Evolutionary conservation across 2,888 invertebrate species (phyloP).

Genomic region (Axea sp.): DNA sequence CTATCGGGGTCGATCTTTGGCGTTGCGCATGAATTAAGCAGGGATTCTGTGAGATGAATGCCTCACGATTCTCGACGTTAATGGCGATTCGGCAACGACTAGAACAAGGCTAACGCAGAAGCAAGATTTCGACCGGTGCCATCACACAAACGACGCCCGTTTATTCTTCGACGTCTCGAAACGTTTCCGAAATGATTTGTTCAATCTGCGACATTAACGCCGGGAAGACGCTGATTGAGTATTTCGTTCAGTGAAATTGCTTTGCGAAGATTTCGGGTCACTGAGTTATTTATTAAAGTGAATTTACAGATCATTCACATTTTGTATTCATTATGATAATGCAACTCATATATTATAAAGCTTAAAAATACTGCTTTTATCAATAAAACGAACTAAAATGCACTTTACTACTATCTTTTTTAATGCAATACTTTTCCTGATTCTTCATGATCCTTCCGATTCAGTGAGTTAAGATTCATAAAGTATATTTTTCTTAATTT

Average conservation of each 20-base stretch:
- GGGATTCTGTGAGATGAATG: slow-evolving; percentile 57
- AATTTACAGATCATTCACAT: too few relatives aligned
- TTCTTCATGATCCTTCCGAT: too few relatives aligned
- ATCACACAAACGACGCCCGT: slow-evolving; percentile 40
- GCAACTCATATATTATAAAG: too few relatives aligned
- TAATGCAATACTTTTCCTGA: too few relatives aligned
- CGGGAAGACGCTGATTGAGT: slow-evolving; percentile 33
- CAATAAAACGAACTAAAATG: too few relatives aligned
- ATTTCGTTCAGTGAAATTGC: slow-evolving; percentile 26
- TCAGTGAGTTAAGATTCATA: too few relatives aligned
- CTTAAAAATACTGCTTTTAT: too few relatives aligned
- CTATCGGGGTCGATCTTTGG: slow-evolving; percentile 62
- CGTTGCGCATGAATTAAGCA: slow-evolving; percentile 53
- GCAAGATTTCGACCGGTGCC: slow-evolving; percentile 44
- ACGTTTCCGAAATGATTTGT: slow-evolving; percentile 44
- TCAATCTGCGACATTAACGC: slow-evolving; percentile 44
- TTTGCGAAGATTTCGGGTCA: slow-evolving; percentile 3
- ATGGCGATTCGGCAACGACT: slow-evolving; percentile 42
- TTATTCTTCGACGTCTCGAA: slow-evolving; percentile 43
- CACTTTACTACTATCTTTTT: too few relatives aligned
- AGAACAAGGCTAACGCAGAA: slow-evolving; percentile 1
- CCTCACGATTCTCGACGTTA: slow-evolving; percentile 44
- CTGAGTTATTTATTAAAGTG: slow-evolving; percentile 22
- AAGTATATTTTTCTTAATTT: too few relatives aligned
- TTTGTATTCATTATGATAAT: too few relatives aligned